phyloP scores from a whole-genome alignment of 2,113 vertebrate genomes.

The Rhinichthys klamathensis region DNA sequence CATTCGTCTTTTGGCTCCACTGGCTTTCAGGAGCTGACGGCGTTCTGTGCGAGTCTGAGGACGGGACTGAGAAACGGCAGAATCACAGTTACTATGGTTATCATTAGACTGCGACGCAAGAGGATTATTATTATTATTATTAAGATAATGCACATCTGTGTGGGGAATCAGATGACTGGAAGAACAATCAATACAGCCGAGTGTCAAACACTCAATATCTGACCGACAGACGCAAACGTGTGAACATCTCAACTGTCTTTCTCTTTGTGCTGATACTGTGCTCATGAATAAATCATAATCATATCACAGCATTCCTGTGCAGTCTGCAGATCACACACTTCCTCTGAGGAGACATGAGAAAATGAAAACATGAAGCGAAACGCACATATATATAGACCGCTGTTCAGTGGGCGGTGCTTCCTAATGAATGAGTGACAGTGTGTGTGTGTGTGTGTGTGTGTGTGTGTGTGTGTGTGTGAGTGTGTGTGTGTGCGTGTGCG shows the following conservation, averaged over 20 bases:
- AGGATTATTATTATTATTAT: too few relatives aligned
- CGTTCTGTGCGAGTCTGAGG: not conserved
- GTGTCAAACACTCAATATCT: not conserved
- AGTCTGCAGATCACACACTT: not conserved
- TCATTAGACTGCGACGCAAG: not conserved
- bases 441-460: not conserved
- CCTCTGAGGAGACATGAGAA: not conserved
- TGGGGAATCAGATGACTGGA: not conserved
- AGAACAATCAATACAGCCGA: not conserved
- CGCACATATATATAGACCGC: not conserved
- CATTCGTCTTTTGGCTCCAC: conserved; percentile 71
- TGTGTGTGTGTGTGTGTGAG: too few relatives aligned
- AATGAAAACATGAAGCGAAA: not conserved
- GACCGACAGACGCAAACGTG: not conserved
- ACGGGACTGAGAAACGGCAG: not conserved
- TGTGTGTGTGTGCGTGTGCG: conserved; percentile 34
- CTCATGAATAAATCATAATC: not conserved
- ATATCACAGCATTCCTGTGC: not conserved
- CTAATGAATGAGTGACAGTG: not conserved
- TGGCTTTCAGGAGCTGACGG: not conserved
- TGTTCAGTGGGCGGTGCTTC: not conserved
- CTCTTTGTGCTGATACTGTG: not conserved
- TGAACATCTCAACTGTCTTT: not conserved
- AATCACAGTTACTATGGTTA: not conserved
- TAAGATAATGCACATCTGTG: not conserved